Percentiles rank a stretch among this genome's conserved stretches.
Conservation (phyloP, 2,797 vertebrate genomes). For the Orientallactaga sibirica region DNA sequence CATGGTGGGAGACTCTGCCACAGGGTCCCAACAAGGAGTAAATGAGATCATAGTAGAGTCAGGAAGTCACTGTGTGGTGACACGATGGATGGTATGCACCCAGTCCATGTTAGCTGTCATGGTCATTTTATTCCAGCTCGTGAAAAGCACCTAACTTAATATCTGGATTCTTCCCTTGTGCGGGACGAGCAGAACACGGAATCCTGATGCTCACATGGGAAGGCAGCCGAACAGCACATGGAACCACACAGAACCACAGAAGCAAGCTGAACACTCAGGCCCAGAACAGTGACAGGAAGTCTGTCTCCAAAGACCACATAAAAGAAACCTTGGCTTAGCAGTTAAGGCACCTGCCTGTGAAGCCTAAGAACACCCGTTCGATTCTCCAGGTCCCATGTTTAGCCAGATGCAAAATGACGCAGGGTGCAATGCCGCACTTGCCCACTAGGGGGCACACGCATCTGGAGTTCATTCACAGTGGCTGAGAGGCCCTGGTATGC, state of each 20-base stretch:
- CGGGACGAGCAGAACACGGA: neutral
- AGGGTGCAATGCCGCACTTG: too few relatives aligned
- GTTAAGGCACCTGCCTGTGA: too few relatives aligned
- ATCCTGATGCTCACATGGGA: neutral
- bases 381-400: too few relatives aligned
- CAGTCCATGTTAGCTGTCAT: neutral
- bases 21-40: neutral
- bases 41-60: neutral
- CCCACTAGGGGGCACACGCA: too few relatives aligned
- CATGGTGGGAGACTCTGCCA: neutral
- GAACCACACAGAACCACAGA: constrained; percentile 1
- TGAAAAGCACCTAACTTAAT: constrained; percentile 4
- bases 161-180: constrained; percentile 46
- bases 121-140: neutral
- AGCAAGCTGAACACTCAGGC: neutral
- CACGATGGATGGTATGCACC: too few relatives aligned
- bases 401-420: too few relatives aligned
- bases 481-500: too few relatives aligned
- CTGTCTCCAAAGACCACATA: neutral
- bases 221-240: neutral
- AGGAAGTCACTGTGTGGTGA: too few relatives aligned
- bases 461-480: too few relatives aligned
- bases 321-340: neutral
- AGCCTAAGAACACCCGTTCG: too few relatives aligned
- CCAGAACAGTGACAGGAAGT: neutral